phyloP scores from a whole-genome alignment of 2,797 vertebrate genomes.

The Gambelia wislizenii region DNA sequence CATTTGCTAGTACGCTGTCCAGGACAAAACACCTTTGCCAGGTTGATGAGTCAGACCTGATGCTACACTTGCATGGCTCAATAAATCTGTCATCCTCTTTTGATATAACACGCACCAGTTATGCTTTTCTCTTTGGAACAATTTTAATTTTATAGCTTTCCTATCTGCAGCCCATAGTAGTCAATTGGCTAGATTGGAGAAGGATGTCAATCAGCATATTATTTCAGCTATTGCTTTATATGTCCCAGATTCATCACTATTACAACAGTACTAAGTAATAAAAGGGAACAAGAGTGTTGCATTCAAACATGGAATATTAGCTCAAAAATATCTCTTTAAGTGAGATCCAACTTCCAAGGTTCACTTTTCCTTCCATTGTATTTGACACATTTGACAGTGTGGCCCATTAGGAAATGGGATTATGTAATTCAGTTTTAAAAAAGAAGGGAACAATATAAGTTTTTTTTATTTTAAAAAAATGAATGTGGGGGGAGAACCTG shows the following conservation, averaged over 20 bases:
- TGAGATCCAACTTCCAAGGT: background rate
- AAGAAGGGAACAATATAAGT: background rate
- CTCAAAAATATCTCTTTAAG: background rate
- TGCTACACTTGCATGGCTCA: conserved; percentile 34
- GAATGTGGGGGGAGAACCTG: background rate
- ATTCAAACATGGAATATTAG: background rate
- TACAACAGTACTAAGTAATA: background rate
- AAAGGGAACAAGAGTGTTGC: background rate
- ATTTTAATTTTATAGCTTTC: conserved; percentile 8
- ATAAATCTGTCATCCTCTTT: background rate
- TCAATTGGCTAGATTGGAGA: background rate
- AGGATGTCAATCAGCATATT: background rate
- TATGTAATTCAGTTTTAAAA: background rate
- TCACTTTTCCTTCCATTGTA: background rate
- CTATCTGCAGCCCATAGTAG: conserved; percentile 8
- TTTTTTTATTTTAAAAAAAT: background rate
- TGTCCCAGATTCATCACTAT: background rate
- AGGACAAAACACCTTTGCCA: conserved; percentile 31
- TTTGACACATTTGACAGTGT: background rate
- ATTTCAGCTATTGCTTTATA: background rate
- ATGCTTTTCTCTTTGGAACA: conserved; percentile 12
- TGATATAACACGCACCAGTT: conserved; percentile 23
- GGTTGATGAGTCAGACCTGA: conserved; percentile 1
- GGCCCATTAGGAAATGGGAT: background rate
- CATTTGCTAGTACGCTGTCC: conserved; percentile 16